phyloP scores from a whole-genome alignment of 1,140 invertebrate genomes.

The Monochamus saltuarius region DNA sequence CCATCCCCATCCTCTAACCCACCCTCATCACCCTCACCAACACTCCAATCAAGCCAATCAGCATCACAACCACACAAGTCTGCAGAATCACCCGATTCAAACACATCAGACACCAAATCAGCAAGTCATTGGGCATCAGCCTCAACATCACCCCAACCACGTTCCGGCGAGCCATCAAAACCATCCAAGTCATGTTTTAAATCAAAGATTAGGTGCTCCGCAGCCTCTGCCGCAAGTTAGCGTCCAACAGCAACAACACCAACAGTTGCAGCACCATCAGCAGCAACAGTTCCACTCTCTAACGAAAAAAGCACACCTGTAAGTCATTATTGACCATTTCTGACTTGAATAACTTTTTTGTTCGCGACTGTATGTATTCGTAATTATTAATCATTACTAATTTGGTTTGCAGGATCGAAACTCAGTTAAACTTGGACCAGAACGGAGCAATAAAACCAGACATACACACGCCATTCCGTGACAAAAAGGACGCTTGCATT shows the following conservation, averaged over 20 bases:
- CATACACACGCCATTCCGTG: slow-evolving; percentile 71
- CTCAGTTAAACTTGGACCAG: slow-evolving; percentile 78
- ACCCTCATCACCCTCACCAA: slow-evolving; percentile 20
- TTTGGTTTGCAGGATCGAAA: slow-evolving; percentile 62
- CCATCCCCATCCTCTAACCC: slow-evolving; percentile 20
- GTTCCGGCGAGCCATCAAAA: not conserved
- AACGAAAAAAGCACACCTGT: slow-evolving; percentile 42
- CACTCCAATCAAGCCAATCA: slow-evolving; percentile 1
- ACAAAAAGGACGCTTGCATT: slow-evolving; percentile 75
- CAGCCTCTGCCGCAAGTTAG: not conserved
- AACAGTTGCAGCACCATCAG: slow-evolving; percentile 22
- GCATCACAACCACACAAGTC: too few species aligned
- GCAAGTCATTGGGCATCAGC: not conserved
- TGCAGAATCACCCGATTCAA: too few species aligned
- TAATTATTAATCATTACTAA: too few species aligned
- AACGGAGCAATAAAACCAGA: slow-evolving; percentile 75
- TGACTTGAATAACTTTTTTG: not conserved
- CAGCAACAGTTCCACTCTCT: slow-evolving; percentile 23
- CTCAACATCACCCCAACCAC: slow-evolving; percentile 7
- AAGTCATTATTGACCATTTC: slow-evolving; percentile 21
- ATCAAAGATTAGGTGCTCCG: slow-evolving; percentile 19
- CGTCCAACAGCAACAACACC: slow-evolving; percentile 20
- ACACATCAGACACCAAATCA: not conserved
- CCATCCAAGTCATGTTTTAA: slow-evolving; percentile 26
- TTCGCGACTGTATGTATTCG: not conserved